phyloP scores from a whole-genome alignment of 1,140 invertebrate genomes.

The Vanessa atalanta region DNA sequence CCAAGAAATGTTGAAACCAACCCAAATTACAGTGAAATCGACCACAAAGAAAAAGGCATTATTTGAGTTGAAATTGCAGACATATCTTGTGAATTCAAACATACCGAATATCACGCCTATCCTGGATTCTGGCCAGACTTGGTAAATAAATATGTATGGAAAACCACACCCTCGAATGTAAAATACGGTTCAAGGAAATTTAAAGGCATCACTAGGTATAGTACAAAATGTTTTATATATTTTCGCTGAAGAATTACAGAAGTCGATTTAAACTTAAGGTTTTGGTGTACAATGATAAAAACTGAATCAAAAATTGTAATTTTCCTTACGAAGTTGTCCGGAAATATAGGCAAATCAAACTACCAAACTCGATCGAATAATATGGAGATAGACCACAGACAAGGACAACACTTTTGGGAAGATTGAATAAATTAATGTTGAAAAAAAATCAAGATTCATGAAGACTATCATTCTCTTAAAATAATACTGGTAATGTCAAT shows the following conservation, averaged over 20 bases:
- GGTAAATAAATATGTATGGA: slow-evolving; percentile 32
- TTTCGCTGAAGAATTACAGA: background rate
- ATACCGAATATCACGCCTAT: slow-evolving; percentile 14
- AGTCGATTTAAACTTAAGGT: no score
- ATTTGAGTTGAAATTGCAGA: slow-evolving; percentile 20
- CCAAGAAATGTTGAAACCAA: slow-evolving; percentile 29
- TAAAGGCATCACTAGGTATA: background rate
- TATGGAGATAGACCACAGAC: no score
- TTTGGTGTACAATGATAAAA: no score
- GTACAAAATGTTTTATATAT: background rate
- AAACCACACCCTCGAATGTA: slow-evolving; percentile 32
- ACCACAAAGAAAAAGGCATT: slow-evolving; percentile 11
- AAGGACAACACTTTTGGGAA: no score
- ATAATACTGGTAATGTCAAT: no score
- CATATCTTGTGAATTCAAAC: slow-evolving; percentile 24
- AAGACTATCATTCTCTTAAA: no score
- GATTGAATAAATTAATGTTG: no score
- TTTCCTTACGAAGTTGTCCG: no score
- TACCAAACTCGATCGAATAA: no score
- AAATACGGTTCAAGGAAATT: slow-evolving; percentile 17
- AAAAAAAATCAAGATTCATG: no score
- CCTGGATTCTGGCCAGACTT: slow-evolving; percentile 21
- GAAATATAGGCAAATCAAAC: no score
- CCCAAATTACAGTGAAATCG: slow-evolving; percentile 28
- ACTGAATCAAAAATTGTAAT: no score